These are phyloP conservation scores for Agrilus cyanescens DNA, from an alignment of 2,888 invertebrate genomes.

Conservation along the genomic window DNA sequence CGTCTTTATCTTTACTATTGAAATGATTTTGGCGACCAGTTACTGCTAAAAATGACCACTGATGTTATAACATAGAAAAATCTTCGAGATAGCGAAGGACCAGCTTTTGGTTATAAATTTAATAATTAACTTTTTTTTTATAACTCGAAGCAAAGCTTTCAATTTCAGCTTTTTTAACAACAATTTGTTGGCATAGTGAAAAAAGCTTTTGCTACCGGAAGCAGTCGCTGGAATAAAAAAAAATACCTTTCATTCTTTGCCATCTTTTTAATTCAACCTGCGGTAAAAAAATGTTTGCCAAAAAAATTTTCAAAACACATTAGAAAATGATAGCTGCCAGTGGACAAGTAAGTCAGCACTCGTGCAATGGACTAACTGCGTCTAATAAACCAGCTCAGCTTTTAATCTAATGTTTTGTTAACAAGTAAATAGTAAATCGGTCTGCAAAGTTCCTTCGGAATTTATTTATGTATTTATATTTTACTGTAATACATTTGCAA, in stretches of 20 bases:
- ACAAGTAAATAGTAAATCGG: constrained; percentile 33
- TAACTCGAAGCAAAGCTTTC: constrained; percentile 14
- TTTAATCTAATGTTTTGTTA: constrained; percentile 37
- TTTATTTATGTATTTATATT: too few species aligned
- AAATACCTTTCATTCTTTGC: not conserved
- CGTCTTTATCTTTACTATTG: too few species aligned
- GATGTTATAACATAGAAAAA: too few species aligned
- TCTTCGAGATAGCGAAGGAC: too few species aligned
- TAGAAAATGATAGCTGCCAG: constrained; percentile 17
- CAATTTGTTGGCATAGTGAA: constrained; percentile 9
- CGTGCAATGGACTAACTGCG: constrained; percentile 39
- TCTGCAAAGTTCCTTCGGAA: constrained; percentile 22
- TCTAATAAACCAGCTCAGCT: constrained; percentile 38
- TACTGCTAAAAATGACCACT: too few species aligned
- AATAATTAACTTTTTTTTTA: too few species aligned
- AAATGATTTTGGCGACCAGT: too few species aligned
- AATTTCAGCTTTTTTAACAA: constrained; percentile 18
- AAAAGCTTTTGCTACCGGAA: too few species aligned
- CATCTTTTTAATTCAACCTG: not conserved
- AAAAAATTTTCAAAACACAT: not conserved
- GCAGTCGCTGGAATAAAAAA: too few species aligned
- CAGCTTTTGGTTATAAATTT: too few species aligned
- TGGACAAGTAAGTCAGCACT: constrained; percentile 35
- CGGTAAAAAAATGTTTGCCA: not conserved
- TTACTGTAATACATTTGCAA: too few species aligned